These are phyloP conservation scores for Diorhabda elongata DNA, from an alignment of 1,140 invertebrate species.

Conservation along the genomic window DNA sequence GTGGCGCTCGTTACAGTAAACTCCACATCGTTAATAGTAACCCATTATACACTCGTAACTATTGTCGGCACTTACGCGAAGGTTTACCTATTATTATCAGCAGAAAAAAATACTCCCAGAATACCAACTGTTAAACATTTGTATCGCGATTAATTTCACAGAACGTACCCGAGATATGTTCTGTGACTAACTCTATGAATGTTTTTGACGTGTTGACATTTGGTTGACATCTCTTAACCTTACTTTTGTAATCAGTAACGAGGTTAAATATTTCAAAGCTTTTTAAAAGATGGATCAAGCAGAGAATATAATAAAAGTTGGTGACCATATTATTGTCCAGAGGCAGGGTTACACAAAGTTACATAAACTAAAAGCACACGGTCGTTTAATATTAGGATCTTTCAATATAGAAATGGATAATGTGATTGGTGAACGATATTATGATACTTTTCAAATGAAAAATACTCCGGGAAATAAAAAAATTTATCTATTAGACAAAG, in stretches of 20 bases:
- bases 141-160: too few relatives aligned
- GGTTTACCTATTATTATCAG: too few relatives aligned
- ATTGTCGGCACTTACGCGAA: too few relatives aligned
- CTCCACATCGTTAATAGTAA: too few relatives aligned
- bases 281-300: slow-evolving; percentile 4
- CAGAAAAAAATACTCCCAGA: too few relatives aligned
- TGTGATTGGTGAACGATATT: slow-evolving; percentile 69
- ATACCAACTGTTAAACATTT: too few relatives aligned
- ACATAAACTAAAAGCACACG: slow-evolving; percentile 62
- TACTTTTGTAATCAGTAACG: background rate
- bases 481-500: slow-evolving; percentile 55
- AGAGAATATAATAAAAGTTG: slow-evolving; percentile 51
- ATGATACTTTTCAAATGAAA: slow-evolving; percentile 75
- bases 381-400: slow-evolving; percentile 62
- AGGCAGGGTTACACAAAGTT: slow-evolving; percentile 72
- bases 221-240: slow-evolving; percentile 3
- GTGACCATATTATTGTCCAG: slow-evolving; percentile 70
- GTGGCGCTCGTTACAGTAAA: too few relatives aligned
- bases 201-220: too few relatives aligned
- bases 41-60: too few relatives aligned
- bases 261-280: background rate
- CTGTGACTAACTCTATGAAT: too few relatives aligned
- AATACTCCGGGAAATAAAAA: slow-evolving; percentile 57
- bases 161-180: too few relatives aligned
- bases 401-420: slow-evolving; percentile 66